Conservation (phyloP, 2,888 invertebrate species). For the Creontiades dilutus region DNA sequence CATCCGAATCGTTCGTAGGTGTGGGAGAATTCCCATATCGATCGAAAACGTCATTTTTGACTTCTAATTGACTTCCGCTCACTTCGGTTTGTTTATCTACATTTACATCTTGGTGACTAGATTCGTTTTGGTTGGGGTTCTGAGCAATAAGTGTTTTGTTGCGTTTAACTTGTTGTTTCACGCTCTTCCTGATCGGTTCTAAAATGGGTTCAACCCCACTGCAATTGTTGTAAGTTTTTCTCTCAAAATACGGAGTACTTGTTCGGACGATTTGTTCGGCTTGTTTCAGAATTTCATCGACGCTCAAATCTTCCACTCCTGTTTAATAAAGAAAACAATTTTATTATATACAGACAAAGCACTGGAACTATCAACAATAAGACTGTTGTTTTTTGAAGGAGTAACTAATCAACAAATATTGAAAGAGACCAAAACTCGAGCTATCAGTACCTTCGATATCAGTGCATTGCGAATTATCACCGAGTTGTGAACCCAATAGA, state of each 20-base stretch:
- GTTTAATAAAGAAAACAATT: background rate
- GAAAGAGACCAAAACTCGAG: background rate
- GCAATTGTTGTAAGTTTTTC: constrained; percentile 26
- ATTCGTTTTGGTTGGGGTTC: background rate
- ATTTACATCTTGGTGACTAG: constrained; percentile 40
- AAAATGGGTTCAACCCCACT: constrained; percentile 54
- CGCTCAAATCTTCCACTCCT: constrained; percentile 78
- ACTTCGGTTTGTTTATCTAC: background rate
- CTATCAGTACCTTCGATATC: constrained; percentile 64
- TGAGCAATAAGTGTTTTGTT: background rate
- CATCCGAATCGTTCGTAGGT: constrained; percentile 52
- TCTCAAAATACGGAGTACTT: constrained; percentile 76
- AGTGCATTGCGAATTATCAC: constrained; percentile 70
- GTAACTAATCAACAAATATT: background rate
- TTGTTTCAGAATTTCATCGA: constrained; percentile 82
- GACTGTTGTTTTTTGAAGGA: background rate
- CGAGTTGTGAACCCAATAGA: constrained; percentile 71
- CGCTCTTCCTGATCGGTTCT: constrained; percentile 53
- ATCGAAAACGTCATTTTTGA: background rate
- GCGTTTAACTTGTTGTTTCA: constrained; percentile 31
- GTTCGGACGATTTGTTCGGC: constrained; percentile 81
- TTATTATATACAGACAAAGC: background rate
- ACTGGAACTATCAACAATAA: no score
- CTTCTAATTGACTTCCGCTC: constrained; percentile 12
- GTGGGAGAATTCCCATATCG: constrained; percentile 38